Conservation (phyloP, 2,797 vertebrate species). For the Vipera latastei region DNA sequence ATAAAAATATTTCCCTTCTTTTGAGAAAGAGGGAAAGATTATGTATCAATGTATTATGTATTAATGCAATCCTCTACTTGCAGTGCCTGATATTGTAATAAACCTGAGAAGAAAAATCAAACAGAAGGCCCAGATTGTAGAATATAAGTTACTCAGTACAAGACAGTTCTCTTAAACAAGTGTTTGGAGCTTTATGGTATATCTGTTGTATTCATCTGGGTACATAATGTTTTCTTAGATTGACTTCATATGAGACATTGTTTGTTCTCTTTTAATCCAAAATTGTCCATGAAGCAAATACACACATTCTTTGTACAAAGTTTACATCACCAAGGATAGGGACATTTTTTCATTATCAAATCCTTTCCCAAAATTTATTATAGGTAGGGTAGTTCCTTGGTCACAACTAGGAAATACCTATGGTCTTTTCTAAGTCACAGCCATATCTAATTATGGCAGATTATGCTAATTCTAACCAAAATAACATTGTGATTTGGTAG, state of each 20-base stretch:
- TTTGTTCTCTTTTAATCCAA: neutral
- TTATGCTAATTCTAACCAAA: neutral
- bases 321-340: neutral
- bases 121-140: neutral
- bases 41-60: neutral
- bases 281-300: neutral
- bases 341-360: neutral
- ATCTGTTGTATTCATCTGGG: neutral
- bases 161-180: neutral
- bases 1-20: conserved; percentile 2
- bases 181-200: neutral
- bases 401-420: neutral
- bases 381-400: neutral
- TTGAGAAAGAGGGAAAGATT: conserved; percentile 4
- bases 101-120: conserved; percentile 5
- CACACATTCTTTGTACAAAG: neutral
- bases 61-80: neutral
- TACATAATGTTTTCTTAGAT: neutral
- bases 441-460: neutral
- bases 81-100: conserved; percentile 12
- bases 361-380: neutral
- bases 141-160: neutral
- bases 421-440: neutral
- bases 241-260: neutral
- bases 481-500: neutral